These are phyloP conservation scores for Hedya salicella DNA, from an alignment of 2,888 invertebrate genomes.

Conservation along the genomic window DNA sequence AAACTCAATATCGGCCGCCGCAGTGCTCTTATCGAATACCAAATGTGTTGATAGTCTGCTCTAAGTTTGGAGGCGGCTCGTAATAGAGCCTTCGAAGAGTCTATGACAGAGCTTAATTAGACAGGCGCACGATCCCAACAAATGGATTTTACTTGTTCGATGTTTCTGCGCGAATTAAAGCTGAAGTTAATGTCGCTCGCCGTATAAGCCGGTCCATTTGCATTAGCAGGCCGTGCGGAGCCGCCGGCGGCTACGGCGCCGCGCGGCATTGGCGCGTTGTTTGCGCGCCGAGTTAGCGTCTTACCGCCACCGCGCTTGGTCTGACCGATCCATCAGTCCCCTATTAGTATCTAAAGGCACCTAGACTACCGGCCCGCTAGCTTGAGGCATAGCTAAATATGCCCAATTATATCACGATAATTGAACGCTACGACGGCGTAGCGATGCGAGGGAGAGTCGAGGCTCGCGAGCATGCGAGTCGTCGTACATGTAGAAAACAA, in stretches of 20 bases:
- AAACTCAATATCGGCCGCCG: constrained; percentile 64
- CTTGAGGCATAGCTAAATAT: constrained; percentile 7
- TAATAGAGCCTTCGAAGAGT: constrained; percentile 85
- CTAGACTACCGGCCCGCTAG: not conserved
- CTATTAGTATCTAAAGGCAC: constrained; percentile 5
- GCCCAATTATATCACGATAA: constrained; percentile 23
- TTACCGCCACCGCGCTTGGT: constrained; percentile 44
- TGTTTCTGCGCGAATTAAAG: constrained; percentile 69
- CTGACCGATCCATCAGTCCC: constrained; percentile 8
- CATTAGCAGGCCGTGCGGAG: constrained; percentile 55
- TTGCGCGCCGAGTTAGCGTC: constrained; percentile 58
- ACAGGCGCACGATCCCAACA: constrained; percentile 80
- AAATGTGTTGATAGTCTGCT: constrained; percentile 80
- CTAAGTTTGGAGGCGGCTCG: constrained; percentile 82
- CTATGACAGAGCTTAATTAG: constrained; percentile 85
- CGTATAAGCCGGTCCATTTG: constrained; percentile 56
- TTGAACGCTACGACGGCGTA: constrained; percentile 40
- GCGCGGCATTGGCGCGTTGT: constrained; percentile 49
- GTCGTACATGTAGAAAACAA: constrained; percentile 67
- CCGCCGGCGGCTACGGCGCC: constrained; percentile 16
- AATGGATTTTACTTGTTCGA: constrained; percentile 83
- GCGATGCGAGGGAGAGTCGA: constrained; percentile 57
- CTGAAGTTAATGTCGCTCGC: constrained; percentile 60
- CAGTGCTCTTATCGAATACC: constrained; percentile 71
- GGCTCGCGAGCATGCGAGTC: constrained; percentile 59